Evolutionary conservation across 2,888 invertebrate species (phyloP), one percentile per base, ranked within the genome.

Genomic region (Cephus rjabovi): DNA sequence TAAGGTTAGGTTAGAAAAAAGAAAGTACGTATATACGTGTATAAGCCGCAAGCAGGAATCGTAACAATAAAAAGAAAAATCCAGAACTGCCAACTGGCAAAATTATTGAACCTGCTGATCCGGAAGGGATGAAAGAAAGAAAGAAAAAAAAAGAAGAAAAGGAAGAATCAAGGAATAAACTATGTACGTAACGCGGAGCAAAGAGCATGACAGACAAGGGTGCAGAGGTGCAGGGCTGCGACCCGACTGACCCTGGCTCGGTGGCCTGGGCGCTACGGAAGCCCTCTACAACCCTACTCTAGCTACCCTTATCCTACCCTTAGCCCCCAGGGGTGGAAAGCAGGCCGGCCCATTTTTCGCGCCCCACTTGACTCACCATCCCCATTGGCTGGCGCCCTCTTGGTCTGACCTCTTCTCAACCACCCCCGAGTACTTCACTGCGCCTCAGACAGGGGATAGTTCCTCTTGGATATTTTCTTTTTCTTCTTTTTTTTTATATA

Each of bases 291-390:
- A 85, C 89, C 89, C 89, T 89, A 87, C 90, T 87, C 77, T 74
- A 34, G 71, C 77, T 77, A 85, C 86, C 86, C 87, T 88, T 87
- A 88, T 89, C 89, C 89, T 89, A 88, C 85, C 89, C 87, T 88
- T 74, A 33, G 34, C 31, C 74, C 35, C 74, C 74, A 81, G 85
- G 86, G 88, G 86, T 86, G 87, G 88, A 89, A 87, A 84, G 84
- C 87, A 86, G 89, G 83, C 86, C 90, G 84, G 87, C 90, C 90
- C 90, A 90, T 90, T 90, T 90, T 90, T 90, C 90, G 89, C 90
- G 88, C 90, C 89, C 90, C 89, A 88, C 89, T 90, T 89, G 89
- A 88, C 89, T 89, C 89, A 85, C 82, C 88, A 85, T 87, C 86
- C 89, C 88, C 85, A 90, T 90, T 90, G 90, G 90, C 86, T 85